phyloP scores from a whole-genome alignment of 1,140 invertebrate species.

The Drosophila burlai region DNA sequence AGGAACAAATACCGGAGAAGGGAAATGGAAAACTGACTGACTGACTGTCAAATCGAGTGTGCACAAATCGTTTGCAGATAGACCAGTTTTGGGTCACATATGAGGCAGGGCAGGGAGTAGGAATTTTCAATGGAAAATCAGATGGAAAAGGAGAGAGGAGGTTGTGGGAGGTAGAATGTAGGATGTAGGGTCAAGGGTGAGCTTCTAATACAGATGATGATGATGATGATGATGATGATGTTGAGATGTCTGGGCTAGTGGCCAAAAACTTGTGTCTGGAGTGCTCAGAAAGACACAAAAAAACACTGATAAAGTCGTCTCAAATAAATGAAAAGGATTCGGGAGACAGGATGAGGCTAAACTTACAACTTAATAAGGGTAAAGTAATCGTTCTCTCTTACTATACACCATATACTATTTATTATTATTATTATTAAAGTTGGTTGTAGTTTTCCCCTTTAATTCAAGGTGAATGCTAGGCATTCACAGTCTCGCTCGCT shows the following conservation, averaged over 20 bases:
- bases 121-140: conserved; percentile 8
- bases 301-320: conserved; percentile 22
- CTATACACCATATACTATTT: neutral
- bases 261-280: conserved; percentile 38
- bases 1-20: neutral
- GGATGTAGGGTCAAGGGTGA: conserved; percentile 28
- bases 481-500: neutral
- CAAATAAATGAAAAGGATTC: conserved; percentile 28
- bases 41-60: conserved; percentile 65
- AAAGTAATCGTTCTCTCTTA: neutral
- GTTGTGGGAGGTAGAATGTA: neutral
- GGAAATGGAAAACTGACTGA: conserved; percentile 29
- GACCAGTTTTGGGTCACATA: conserved; percentile 40
- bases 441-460: neutral
- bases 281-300: conserved; percentile 11
- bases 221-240: conserved; percentile 38
- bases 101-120: neutral
- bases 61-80: conserved; percentile 67
- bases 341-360: neutral
- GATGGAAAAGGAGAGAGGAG: neutral
- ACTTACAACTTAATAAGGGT: neutral
- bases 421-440: conserved; percentile 2
- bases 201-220: conserved; percentile 21
- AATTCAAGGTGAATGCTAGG: conserved; percentile 44
- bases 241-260: conserved; percentile 37